A percentile compares a stretch with the other conserved stretches of the same genome.
These are phyloP conservation scores for Anhinga anhinga DNA, from an alignment of 2,113 vertebrate genomes.

Conservation along the genomic window DNA sequence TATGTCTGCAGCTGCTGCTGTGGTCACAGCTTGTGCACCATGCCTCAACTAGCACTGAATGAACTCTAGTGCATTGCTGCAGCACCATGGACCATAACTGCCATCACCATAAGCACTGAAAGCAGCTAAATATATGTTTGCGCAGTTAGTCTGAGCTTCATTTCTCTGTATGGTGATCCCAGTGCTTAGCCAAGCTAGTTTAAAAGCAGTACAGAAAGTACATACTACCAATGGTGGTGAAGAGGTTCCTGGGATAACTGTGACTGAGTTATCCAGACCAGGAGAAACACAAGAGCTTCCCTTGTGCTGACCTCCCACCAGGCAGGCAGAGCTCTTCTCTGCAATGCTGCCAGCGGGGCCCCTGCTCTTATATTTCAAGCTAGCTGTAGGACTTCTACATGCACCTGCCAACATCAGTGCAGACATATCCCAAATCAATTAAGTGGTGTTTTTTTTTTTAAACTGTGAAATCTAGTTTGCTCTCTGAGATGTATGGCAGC, in stretches of 20 bases:
- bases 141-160: not conserved
- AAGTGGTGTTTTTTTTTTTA: not conserved
- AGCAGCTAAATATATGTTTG: not conserved
- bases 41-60: not conserved
- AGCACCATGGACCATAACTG: not conserved
- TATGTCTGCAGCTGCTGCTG: not conserved
- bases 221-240: rapidly evolving
- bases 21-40: not conserved
- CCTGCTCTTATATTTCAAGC: rapidly evolving
- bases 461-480: not conserved
- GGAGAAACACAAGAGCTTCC: not conserved
- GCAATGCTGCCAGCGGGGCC: rapidly evolving
- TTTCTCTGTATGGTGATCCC: not conserved
- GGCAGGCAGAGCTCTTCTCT: not conserved
- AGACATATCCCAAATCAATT: not conserved
- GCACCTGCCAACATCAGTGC: rapidly evolving
- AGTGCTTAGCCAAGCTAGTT: not conserved
- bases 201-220: not conserved
- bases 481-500: not conserved
- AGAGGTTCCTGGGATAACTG: not conserved
- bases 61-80: not conserved
- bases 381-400: not conserved
- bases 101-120: not conserved
- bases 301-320: rapidly evolving
- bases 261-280: not conserved